phyloP scores from a whole-genome alignment of 1,140 invertebrate species.

The Muscidifurax raptorellus region DNA sequence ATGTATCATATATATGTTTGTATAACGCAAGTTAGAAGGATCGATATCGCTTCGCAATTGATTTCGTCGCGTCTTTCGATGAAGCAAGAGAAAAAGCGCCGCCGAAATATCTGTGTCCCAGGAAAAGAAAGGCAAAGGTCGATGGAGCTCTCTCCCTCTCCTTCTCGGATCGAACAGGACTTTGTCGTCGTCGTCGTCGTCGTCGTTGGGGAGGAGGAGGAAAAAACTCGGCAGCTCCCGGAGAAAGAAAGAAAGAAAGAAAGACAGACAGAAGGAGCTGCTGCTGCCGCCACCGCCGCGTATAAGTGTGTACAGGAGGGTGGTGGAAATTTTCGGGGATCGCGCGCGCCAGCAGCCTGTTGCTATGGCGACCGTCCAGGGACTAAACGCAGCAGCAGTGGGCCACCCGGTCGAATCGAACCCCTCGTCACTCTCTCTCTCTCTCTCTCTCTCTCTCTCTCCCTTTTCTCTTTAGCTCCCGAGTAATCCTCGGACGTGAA shows the following conservation, averaged over 20 bases:
- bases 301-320: neutral
- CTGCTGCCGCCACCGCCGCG: too few species aligned
- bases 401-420: slow-evolving; percentile 48
- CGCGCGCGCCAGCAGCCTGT: slow-evolving; percentile 56
- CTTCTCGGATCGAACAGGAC: too few species aligned
- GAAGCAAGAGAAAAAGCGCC: neutral
- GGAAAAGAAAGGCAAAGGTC: neutral
- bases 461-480: neutral
- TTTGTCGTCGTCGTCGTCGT: too few species aligned
- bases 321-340: slow-evolving; percentile 64
- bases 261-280: neutral
- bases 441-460: neutral
- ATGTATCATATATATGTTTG: too few species aligned
- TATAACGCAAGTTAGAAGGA: neutral
- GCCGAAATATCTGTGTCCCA: neutral
- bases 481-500: slow-evolving; percentile 10
- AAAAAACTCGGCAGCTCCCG: neutral
- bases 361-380: slow-evolving; percentile 70
- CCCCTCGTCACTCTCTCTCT: neutral
- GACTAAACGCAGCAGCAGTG: slow-evolving; percentile 32
- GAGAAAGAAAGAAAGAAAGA: neutral
- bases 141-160: too few species aligned
- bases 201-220: too few species aligned
- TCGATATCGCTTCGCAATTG: too few species aligned
- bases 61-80: too few species aligned